Evolutionary conservation across 2,888 invertebrate genomes (phyloP).

Genomic region (Nymphalis c-album): DNA sequence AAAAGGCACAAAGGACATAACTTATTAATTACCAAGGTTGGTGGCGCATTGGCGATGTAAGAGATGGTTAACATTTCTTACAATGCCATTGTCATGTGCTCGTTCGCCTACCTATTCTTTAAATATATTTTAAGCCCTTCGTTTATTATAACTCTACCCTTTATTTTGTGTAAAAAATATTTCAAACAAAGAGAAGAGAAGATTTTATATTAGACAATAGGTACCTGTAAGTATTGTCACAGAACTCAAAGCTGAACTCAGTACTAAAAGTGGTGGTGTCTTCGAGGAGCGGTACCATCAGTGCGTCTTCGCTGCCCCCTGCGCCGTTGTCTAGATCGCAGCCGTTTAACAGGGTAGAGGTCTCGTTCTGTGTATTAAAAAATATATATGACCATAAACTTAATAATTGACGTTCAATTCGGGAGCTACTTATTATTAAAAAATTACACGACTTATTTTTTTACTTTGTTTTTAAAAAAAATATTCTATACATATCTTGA

Average conservation of each 20-base stretch:
- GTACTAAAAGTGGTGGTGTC: conserved; percentile 81
- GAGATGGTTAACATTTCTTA: no score
- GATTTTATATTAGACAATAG: conserved; percentile 13
- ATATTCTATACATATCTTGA: no score
- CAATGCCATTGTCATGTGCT: no score
- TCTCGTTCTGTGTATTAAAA: conserved; percentile 83
- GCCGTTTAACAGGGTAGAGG: conserved; percentile 82
- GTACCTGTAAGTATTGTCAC: conserved; percentile 90
- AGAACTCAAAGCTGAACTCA: conserved; percentile 91
- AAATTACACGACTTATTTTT: no score
- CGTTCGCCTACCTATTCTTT: no score
- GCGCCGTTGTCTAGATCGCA: conserved; percentile 77
- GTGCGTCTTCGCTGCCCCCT: conserved; percentile 83
- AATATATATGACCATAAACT: neutral
- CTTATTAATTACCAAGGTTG: no score
- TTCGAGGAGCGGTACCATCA: conserved; percentile 88
- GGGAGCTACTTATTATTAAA: no score
- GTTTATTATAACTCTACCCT: neutral
- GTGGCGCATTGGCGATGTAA: no score
- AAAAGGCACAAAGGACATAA: no score
- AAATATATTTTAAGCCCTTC: neutral
- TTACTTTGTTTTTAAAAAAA: no score
- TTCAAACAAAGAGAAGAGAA: conserved; percentile 13
- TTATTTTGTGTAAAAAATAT: no score
- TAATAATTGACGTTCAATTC: no score